Base-by-base conservation (phyloP, 2,888 invertebrate species). In the Petrolisthes cinctipes region DNA sequence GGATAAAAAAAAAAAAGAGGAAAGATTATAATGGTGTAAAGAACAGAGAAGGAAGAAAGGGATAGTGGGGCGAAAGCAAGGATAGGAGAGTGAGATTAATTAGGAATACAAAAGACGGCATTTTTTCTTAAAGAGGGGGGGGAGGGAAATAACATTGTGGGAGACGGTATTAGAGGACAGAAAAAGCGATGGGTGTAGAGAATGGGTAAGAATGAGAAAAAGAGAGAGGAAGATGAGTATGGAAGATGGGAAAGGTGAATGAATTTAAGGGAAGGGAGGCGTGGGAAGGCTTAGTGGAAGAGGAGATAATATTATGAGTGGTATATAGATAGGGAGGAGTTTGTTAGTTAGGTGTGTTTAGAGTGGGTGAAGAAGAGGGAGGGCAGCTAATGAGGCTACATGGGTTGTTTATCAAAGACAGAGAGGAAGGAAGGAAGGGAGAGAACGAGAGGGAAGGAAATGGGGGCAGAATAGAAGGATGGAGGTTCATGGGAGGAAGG, bases 1-100 rank as follows among this genome's bases (percentile, higher is more conserved):
- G 53, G 66, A 82, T n/a, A 82, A 14, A 20, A 54, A 82, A 23
- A 82, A 61, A 82, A 5, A 82, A 61, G 23, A 54, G 53, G 23
- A 78, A 6, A 75, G 17, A 54, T 23, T 14, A 37, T 17, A 37
- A 37, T 20, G 17, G 73, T 20, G 23, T 20, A 73, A 66, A 37
- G 56, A 23, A 56, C 14, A 37, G 14, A 37, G n/a, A 54, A 66
- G 61, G 54, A 54, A 23, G 23, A 81, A 17, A 4, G 61, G 7
- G 14, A 66, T 5, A 37, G 20, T 14, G 2, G 23, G 66, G 1
- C 14, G 37, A 23, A 81, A 14, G 9, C 9, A 53, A 51, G 53
- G 23, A 4, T 17, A 4, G n/a, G 73, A 17, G 1, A 7, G 23
- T 73, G 73, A 73, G 23, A 73, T 6, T 5, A 73, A 20, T 14